A percentile compares a stretch with the other conserved stretches of the same genome.
Evolutionary conservation across 2,113 vertebrate genomes (phyloP).

Genomic region (Oncorhynchus tshawytscha): DNA sequence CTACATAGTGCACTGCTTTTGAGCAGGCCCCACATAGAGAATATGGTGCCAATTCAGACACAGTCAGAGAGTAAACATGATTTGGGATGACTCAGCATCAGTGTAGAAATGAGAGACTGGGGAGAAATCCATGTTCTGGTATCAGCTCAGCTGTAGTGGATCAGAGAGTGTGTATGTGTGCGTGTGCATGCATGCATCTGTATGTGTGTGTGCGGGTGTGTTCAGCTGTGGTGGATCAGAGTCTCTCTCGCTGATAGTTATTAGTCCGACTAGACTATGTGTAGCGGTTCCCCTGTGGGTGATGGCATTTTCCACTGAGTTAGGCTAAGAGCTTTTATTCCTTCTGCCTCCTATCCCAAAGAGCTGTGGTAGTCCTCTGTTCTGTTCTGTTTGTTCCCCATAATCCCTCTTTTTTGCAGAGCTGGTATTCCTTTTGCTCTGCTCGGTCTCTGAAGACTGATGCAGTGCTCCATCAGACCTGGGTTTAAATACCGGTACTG

Average conservation of each 20-base stretch:
- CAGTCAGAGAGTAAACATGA: too few species aligned
- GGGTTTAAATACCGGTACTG: too few species aligned
- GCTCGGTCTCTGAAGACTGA: conserved; percentile 36
- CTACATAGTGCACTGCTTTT: too few species aligned
- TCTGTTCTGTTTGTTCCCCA: too few species aligned
- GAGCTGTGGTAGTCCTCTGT: conserved; percentile 41
- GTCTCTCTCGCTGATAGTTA: conserved; percentile 41
- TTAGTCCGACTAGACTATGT: conserved; percentile 53
- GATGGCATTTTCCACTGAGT: conserved; percentile 63
- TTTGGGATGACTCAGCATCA: neutral
- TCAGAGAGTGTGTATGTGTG: too few species aligned
- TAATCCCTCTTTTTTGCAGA: too few species aligned
- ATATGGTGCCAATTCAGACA: too few species aligned
- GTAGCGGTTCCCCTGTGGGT: conserved; percentile 54
- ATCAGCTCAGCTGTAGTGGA: neutral
- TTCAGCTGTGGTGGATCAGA: conserved; percentile 12
- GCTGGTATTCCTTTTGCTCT: neutral
- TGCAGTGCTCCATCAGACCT: conserved; percentile 29
- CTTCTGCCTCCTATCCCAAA: conserved; percentile 41
- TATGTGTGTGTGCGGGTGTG: too few species aligned
- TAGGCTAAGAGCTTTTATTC: conserved; percentile 55
- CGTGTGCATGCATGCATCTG: too few species aligned
- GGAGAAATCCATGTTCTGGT: conserved; percentile 40
- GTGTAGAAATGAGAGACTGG: neutral
- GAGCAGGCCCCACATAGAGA: too few species aligned